Conservation (phyloP, 2,888 invertebrate genomes). For the Lasioglossum morio region DNA sequence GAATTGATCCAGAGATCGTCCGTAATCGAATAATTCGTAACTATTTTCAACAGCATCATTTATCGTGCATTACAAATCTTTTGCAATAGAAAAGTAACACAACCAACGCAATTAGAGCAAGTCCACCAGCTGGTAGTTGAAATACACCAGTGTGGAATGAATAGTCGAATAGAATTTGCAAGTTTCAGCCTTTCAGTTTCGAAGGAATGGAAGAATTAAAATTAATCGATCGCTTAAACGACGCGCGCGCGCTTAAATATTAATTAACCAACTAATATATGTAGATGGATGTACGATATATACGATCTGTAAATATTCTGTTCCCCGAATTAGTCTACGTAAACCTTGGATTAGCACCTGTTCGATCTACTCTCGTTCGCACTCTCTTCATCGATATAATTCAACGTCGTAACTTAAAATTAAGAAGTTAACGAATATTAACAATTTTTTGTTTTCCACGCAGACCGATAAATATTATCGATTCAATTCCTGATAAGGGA, state of each 20-base stretch:
- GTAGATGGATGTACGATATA: background rate
- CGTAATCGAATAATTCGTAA: background rate
- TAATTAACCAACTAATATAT: constrained; percentile 2
- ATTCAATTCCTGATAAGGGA: constrained; percentile 5
- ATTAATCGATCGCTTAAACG: constrained; percentile 23
- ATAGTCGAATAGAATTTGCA: constrained; percentile 53
- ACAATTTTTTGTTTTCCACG: background rate
- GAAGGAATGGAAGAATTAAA: constrained; percentile 42
- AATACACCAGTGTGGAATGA: background rate
- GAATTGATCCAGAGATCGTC: background rate
- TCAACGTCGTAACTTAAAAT: background rate
- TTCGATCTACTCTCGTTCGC: background rate
- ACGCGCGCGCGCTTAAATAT: constrained; percentile 8
- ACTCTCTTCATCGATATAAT: background rate
- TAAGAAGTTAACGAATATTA: background rate
- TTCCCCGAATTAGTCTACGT: constrained; percentile 1
- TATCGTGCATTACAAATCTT: constrained; percentile 61
- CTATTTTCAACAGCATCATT: constrained; percentile 35
- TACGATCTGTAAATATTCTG: constrained; percentile 7
- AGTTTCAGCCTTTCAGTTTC: constrained; percentile 66
- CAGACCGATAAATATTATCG: constrained; percentile 15
- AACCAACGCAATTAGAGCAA: constrained; percentile 43
- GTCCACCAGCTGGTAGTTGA: constrained; percentile 12
- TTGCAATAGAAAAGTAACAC: constrained; percentile 58
- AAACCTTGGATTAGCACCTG: background rate